Conservation (phyloP, 64 coral and sea anemone species). For the Trachythela sp. region DNA sequence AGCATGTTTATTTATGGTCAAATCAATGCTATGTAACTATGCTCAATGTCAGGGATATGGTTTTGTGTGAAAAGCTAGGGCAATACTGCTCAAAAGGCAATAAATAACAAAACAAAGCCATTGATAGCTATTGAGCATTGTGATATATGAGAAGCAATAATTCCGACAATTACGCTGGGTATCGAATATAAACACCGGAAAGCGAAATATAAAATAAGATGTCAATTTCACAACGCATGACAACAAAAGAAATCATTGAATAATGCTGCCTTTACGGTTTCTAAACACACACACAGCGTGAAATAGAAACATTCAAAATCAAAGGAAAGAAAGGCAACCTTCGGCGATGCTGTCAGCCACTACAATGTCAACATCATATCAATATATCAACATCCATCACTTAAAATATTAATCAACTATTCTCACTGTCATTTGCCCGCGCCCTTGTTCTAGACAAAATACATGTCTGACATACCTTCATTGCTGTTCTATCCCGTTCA, state of each 20-base stretch:
- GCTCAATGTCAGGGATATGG: too few relatives aligned
- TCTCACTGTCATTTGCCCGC: background rate
- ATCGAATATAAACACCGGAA: too few relatives aligned
- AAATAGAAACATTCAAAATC: background rate
- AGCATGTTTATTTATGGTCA: too few relatives aligned
- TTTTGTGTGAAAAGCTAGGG: background rate
- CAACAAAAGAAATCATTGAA: too few relatives aligned
- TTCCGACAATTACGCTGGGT: too few relatives aligned
- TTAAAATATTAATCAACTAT: background rate
- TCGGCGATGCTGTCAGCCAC: background rate
- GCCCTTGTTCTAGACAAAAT: background rate
- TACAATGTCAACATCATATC: constrained; percentile 3
- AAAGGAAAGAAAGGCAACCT: background rate
- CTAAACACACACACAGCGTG: background rate
- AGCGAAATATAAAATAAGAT: too few relatives aligned
- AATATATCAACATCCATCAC: constrained; percentile 2
- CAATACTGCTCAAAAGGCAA: background rate
- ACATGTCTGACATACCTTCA: constrained; percentile 21
- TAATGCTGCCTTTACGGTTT: too few relatives aligned
- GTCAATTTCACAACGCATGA: too few relatives aligned
- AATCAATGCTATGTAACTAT: too few relatives aligned
- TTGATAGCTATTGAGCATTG: background rate
- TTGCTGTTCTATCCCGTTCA: background rate
- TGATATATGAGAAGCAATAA: too few relatives aligned
- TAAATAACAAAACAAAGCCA: background rate